Base-by-base conservation (phyloP, 2,113 vertebrate species). In the Accipiter cooperii region DNA sequence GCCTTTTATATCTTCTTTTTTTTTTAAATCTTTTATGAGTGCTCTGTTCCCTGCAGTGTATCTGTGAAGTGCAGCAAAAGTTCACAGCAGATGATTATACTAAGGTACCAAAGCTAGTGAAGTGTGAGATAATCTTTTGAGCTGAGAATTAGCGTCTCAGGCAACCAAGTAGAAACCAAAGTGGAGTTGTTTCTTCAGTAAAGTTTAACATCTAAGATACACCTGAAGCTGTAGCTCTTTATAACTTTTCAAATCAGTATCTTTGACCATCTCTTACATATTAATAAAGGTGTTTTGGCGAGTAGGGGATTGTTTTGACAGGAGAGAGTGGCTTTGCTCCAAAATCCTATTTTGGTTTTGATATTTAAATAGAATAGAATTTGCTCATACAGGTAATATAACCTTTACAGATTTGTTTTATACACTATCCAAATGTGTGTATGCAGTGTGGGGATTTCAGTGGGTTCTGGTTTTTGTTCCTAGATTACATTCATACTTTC, bases 81-180 rank as follows among this genome's bases (percentile, higher is more conserved):
- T 98, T 98, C 97, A 95, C 80, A 98, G 96, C 83, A 96, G 96
- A 94, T 97, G 96, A 98, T 98, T 97, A 97, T 89, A 93, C 90
- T 96, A 83, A 96, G 96, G 92, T 90, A 84, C 94, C 92, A 94
- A 92, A 97, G 96, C 89, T 89, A 91, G 84, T 95, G 91, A 95
- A 97, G 96, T 97, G 97, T 98, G 96, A 98, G 97, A 97, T 97
- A 96, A 98, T 98, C 97, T 98, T 97, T 65, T 26, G 96, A 97
- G 84, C 89, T 94, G 96, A 97, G 97, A 98, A 98, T 98, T 98
- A 97, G 89, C 92, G 83, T 98, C 91, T 98, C 46, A 20, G 87
- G 89, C 96, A 98, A 94, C 93, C 95, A 95, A 95, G 95, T 4
- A 96, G 94, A 97, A 98, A 97, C 88, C 93, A 92, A 98, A 95